Conservation (phyloP, 2,113 vertebrate genomes). For the Pachycephala philippinensis region DNA sequence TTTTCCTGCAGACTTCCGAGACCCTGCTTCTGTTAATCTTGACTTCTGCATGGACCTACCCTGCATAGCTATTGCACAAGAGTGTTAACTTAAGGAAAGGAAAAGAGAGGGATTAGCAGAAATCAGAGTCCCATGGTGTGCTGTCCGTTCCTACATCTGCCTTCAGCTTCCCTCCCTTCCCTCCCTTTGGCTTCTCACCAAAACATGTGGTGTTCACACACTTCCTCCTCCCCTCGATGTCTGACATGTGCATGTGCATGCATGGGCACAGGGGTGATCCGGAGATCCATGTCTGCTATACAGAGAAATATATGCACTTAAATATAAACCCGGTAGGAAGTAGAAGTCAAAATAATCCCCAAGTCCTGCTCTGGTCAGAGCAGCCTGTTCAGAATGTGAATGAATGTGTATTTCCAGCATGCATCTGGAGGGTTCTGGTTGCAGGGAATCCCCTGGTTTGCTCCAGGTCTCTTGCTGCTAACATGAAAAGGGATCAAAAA, state of each 20-base stretch:
- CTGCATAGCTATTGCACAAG: neutral
- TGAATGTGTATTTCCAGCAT: neutral
- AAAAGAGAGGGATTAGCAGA: neutral
- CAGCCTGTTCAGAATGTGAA: neutral
- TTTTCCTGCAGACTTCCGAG: neutral
- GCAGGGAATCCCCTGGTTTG: neutral
- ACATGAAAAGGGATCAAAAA: neutral
- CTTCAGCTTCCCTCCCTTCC: neutral
- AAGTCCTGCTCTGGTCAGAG: neutral
- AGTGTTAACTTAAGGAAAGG: neutral
- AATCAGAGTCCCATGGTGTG: neutral
- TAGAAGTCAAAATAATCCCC: neutral
- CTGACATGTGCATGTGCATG: rapidly evolving
- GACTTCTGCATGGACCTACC: neutral
- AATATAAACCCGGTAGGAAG: neutral
- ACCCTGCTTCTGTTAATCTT: neutral
- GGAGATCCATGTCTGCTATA: neutral
- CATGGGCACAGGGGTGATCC: neutral
- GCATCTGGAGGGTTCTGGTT: rapidly evolving
- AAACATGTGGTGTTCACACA: neutral
- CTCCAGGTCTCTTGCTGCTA: neutral
- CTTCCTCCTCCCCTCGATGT: neutral
- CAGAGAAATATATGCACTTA: neutral
- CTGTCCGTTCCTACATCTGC: neutral
- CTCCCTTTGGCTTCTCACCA: neutral